Conservation (phyloP, 2,797 vertebrate species). For the Peromyscus eremicus region DNA sequence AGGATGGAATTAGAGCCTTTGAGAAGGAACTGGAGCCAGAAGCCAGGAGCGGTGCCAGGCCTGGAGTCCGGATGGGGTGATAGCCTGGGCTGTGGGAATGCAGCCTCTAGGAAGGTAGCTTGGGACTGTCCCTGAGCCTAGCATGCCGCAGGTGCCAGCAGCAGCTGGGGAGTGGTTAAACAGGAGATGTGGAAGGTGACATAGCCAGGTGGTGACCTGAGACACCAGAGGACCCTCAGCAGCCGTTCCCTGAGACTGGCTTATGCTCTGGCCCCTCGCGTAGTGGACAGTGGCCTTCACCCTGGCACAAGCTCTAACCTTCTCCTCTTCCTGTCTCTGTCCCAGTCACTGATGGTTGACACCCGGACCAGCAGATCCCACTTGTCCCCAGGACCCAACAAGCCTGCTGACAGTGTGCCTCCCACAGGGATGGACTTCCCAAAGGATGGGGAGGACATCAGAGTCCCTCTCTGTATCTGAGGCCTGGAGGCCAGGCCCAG, state of each 20-base stretch:
- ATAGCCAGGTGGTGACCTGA: neutral
- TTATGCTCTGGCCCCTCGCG: neutral
- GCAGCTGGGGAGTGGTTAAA: accelerated
- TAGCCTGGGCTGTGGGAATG: neutral
- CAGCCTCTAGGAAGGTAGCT: neutral
- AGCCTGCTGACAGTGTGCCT: accelerated
- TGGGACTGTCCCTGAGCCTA: neutral
- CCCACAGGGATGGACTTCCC: no score
- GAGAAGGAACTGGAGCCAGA: conserved; percentile 81
- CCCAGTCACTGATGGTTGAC: neutral
- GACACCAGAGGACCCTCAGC: neutral
- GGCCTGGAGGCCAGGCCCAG: neutral
- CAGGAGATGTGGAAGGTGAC: neutral
- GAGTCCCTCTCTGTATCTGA: neutral
- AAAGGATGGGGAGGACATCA: neutral
- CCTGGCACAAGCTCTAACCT: accelerated
- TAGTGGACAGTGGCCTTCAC: accelerated
- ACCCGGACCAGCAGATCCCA: neutral
- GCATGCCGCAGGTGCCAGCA: neutral
- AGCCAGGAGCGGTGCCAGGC: conserved; percentile 70
- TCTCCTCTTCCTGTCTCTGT: neutral
- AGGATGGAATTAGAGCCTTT: conserved; percentile 86
- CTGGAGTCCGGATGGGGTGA: conserved; percentile 73
- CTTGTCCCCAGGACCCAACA: neutral
- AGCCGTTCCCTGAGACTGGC: neutral